Base-by-base conservation (phyloP, 2,888 invertebrate species). In the Drosophila anomelani region DNA sequence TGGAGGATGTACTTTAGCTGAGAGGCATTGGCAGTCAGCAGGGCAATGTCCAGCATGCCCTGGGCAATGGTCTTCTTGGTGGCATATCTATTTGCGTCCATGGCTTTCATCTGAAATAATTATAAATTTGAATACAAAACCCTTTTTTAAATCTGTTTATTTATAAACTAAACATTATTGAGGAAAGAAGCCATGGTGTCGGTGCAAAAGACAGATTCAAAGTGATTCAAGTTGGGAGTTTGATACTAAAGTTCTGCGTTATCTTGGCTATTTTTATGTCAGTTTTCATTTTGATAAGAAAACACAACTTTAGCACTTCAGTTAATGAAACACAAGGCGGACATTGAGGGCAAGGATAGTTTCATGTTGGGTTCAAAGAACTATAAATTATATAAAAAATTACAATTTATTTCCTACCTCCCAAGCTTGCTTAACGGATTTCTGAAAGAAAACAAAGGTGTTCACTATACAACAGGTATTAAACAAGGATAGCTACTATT, bases 31-130 rank as follows among this genome's bases (percentile, higher is more conserved):
- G 97, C 97, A 2, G 97, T 97, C 57, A 97, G 93, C 76, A 97
- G 93, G 1, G 97, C 97, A 67, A 97, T 96, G 91, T 97, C 97
- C 82, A 97, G 94, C 95, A 97, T 96, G 6, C 97, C 97, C 93
- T 97, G 97, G 0, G 97, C 97, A 67, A 97, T 97, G 0, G 97
- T 97, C 93, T 98, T 98, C 93, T 97, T 98, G 12, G 97, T 97
- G 26, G 97, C 97, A 94, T 97, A 98, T 79, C 96, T 95, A 92
- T 97, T 98, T 5, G 96, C 96, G 90, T 97, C 96, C 91, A 97
- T 93, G 1, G 95, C 94, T 92, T 96, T 97, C 83, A 94, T 91
- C 95, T 95, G 92, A 12, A 82, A 80, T n/a, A 20, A n/a, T 13
- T 38, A 7, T 23, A 3, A 0, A 20, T n/a, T 17, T 29, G 26